These are phyloP conservation scores for Porites rus DNA, from an alignment of 92 coral and sea anemone species.

Conservation along the genomic window DNA sequence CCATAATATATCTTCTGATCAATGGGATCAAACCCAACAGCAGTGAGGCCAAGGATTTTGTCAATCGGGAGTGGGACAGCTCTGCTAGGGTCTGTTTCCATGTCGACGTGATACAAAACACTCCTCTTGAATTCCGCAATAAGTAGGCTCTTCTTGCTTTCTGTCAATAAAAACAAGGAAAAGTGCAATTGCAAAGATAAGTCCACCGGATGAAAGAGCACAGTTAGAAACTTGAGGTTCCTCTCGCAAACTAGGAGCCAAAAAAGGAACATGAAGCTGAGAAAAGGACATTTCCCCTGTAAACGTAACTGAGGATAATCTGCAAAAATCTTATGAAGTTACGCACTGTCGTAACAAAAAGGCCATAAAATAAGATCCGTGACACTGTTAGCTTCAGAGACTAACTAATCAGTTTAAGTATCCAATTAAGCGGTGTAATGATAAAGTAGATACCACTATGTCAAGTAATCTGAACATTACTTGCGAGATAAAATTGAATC, in stretches of 20 bases:
- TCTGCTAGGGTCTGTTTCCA: constrained; percentile 2
- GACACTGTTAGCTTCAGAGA: too few relatives aligned
- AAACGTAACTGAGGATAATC: too few relatives aligned
- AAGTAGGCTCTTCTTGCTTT: constrained; percentile 25
- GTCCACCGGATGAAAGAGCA: background rate
- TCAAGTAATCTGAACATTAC: too few relatives aligned
- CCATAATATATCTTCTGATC: constrained; percentile 19
- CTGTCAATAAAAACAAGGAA: background rate
- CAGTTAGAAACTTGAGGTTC: background rate
- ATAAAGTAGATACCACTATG: too few relatives aligned
- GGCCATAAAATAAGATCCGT: too few relatives aligned
- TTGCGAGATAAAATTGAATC: too few relatives aligned
- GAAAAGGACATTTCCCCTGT: background rate
- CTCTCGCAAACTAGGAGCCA: background rate
- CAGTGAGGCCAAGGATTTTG: background rate
- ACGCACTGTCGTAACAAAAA: too few relatives aligned
- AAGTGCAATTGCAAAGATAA: background rate
- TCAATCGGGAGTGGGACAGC: constrained; percentile 40
- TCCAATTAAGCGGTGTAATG: too few relatives aligned
- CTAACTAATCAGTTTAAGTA: too few relatives aligned
- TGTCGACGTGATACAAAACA: constrained; percentile 21
- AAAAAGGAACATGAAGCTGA: background rate
- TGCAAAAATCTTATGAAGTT: too few relatives aligned
- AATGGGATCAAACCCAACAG: constrained; percentile 34
- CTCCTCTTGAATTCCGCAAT: constrained; percentile 6